Conservation (phyloP, 1,140 invertebrate genomes). For the Bombus balteatus region DNA sequence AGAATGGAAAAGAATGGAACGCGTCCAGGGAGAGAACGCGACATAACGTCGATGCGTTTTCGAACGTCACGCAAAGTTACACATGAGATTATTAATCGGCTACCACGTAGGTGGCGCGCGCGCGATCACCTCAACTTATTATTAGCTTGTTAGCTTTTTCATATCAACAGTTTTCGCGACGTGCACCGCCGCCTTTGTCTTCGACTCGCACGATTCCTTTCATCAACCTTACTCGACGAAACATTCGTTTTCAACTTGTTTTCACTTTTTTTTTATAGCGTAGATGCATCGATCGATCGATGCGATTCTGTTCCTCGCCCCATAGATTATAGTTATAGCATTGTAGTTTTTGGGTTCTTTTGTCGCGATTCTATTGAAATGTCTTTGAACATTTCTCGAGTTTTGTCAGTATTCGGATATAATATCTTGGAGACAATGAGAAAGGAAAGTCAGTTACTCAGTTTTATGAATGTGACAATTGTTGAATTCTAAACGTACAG, state of each 20-base stretch:
- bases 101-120: constrained; percentile 29
- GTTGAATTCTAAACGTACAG: background rate
- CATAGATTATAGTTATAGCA: background rate
- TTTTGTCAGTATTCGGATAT: background rate
- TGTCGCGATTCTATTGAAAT: background rate
- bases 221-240: background rate
- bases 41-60: constrained; percentile 48
- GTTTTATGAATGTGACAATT: no score
- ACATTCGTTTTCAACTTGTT: background rate
- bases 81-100: constrained; percentile 76
- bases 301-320: constrained; percentile 30
- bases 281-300: background rate
- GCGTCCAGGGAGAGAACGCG: constrained; percentile 31
- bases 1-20: constrained; percentile 14
- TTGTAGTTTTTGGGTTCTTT: background rate
- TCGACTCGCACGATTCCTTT: constrained; percentile 43
- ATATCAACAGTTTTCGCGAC: constrained; percentile 55
- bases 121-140: constrained; percentile 42
- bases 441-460: no score
- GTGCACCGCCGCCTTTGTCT: constrained; percentile 53
- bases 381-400: background rate
- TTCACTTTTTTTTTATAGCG: no score
- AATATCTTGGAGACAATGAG: no score
- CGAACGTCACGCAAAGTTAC: constrained; percentile 73
- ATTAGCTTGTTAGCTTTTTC: constrained; percentile 57